Evolutionary conservation across 2,113 vertebrate species (phyloP), one percentile per base, ranked within the genome.

Genomic region (Paramisgurnus dabryanus): DNA sequence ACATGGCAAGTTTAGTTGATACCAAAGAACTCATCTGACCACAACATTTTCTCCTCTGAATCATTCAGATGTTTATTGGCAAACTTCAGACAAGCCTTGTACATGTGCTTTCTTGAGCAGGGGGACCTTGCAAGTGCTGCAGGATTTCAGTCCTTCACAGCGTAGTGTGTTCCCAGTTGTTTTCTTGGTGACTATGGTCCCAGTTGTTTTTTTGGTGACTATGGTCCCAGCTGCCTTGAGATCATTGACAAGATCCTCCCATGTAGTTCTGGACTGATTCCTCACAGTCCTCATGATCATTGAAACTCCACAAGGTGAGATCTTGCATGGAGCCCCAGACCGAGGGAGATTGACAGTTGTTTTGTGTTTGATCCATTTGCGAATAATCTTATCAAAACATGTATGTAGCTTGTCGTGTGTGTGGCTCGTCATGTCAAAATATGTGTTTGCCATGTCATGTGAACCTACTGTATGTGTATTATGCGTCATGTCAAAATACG

Each of bases 41-140:
- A 49, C 40, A 60, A n/a, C 15, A 60, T 17, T 69, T 69, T 45
- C 41, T 66, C 64, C 64, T 66, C 64, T 39, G 64, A 12, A 66
- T 41, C 64, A 66, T 70, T 49, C 67, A 70, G n/a, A 70, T 70
- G 67, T 27, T 66, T 27, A 66, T 11, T 34, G 64, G 34, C 34
- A 34, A 66, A 39, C 64, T 66, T 66, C 10, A 66, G 13, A 66
- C 3, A 2, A 4, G 64, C 34, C 27, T 9, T 40, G 64, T 41
- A 70, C 67, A 22, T 70, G 45, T 45, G 67, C 67, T 70, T 41
- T 17, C n/a, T 49, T 34, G 18, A 70, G 67, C n/a, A 70, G n/a
- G 67, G 67, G 43, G 18, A 70, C 47, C 67, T 53, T 53, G 5
- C 17, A 5, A n/a, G 45, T 17, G 15, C 12, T 49, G 43, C 67